Evolutionary conservation across 2,113 vertebrate species (phyloP), one percentile per base, ranked within the genome.

Genomic region (Plecturocebus donacophilus): DNA sequence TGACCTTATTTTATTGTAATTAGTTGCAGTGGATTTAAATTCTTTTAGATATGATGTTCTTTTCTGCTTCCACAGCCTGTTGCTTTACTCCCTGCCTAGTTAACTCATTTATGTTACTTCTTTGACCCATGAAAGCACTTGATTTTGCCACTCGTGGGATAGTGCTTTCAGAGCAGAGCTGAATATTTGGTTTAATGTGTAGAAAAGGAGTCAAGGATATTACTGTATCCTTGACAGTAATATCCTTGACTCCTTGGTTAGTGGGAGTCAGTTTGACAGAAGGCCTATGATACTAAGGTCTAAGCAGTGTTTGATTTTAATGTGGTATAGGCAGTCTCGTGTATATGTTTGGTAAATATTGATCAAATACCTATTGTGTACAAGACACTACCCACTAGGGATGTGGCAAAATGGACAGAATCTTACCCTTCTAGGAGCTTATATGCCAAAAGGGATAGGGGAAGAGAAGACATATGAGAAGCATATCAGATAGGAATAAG

Each of bases 131-230:
- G 10, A 73, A 92, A 30, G 19, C 52, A 84, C 49, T 91, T 96
- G 77, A 77, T 61, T 87, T 96, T 61, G 71, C 79, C 52, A 73
- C 13, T 70, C 21, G 42, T 92, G 70, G 52, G 12, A 21, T 91
- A 89, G 9, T 92, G 42, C 49, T 95, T 84, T 95, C 90, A 95
- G 42, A 54, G 27, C 56, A 93, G 54, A 90, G 66, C 76, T 47
- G 14, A 79, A 30, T 71, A 66, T 47, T 84, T 77, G 42, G 42
- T 94, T 82, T 86, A 40, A 35, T 87, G 23, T 54, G 10, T 56
- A 68, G n/a, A 80, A 73, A 66, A 75, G 7, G 25, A 87, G 25
- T 64, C 61, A 19, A 85, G 52, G 54, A 90, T 94, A 82, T 27
- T 56, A 56, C 27, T 42, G 40, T 91, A 87, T n/a, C n/a, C n/a